These are phyloP conservation scores for Acanthiza pusilla DNA, from an alignment of 2,797 vertebrate genomes.

Conservation along the genomic window DNA sequence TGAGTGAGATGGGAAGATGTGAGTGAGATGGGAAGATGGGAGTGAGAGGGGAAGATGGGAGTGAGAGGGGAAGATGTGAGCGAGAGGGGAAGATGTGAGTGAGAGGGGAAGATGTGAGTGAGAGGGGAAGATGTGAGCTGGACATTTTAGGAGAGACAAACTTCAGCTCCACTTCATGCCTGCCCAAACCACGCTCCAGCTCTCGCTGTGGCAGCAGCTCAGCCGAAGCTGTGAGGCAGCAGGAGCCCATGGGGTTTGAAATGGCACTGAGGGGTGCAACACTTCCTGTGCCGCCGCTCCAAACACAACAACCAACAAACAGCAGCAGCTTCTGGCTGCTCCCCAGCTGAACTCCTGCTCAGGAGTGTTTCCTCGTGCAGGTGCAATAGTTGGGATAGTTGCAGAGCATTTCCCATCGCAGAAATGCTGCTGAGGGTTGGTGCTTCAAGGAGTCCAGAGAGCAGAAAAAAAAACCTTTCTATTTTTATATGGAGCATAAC, in stretches of 20 bases:
- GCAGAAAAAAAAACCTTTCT: neutral
- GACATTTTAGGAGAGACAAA: neutral
- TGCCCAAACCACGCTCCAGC: rapidly evolving
- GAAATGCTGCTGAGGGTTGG: neutral
- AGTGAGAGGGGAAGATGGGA: no score
- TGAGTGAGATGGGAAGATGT: no score
- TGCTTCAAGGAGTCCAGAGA: neutral
- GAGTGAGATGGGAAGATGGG: no score
- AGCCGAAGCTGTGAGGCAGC: neutral
- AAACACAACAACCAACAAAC: neutral
- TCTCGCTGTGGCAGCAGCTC: neutral
- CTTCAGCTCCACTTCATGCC: rapidly evolving
- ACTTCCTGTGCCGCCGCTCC: neutral
- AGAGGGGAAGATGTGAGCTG: no score
- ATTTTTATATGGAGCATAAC: neutral
- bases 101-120: no score
- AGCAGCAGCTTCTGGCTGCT: neutral
- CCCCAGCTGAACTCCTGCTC: rapidly evolving
- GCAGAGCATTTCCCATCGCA: rapidly evolving
- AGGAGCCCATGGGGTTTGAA: neutral
- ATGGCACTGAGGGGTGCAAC: neutral
- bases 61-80: no score
- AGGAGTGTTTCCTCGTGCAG: neutral
- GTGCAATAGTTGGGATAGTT: rapidly evolving
- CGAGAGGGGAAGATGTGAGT: no score